Percentiles rank a stretch among this genome's conserved stretches.
Evolutionary conservation across 2,797 vertebrate genomes (phyloP).

Genomic region (Sebastes matsubarae): DNA sequence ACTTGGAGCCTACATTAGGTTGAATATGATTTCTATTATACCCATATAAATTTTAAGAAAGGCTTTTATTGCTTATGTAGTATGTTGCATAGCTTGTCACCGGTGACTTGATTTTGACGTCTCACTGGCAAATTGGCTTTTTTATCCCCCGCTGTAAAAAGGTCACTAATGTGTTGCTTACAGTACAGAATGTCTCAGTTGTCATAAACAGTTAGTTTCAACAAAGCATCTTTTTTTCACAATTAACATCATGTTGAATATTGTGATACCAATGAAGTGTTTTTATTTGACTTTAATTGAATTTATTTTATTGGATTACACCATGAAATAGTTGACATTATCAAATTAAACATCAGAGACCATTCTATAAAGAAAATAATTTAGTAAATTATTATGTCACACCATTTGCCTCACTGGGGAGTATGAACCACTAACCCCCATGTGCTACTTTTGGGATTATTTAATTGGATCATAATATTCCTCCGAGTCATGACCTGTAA

Average conservation of each 20-base stretch:
- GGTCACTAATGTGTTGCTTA: conserved; percentile 69
- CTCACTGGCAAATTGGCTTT: conserved; percentile 61
- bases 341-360: conserved; percentile 48
- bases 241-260: conserved; percentile 65
- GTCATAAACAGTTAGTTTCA: conserved; percentile 61
- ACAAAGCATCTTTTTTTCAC: conserved; percentile 54
- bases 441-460: conserved; percentile 51
- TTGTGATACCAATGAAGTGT: conserved; percentile 75
- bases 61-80: conserved; percentile 65
- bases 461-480: conserved; percentile 67
- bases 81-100: conserved; percentile 64
- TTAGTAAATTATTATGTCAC: conserved; percentile 63
- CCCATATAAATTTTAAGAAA: conserved; percentile 55
- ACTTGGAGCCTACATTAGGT: conserved; percentile 85
- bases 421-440: conserved; percentile 35
- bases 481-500: conserved; percentile 67
- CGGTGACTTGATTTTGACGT: conserved; percentile 57
- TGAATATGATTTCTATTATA: conserved; percentile 72
- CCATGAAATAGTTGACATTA: conserved; percentile 56
- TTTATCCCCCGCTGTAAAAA: conserved; percentile 61
- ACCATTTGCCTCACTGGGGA: conserved; percentile 62
- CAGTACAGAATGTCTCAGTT: conserved; percentile 72
- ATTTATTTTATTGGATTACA: conserved; percentile 61
- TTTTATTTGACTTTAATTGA: conserved; percentile 53
- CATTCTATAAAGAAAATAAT: conserved; percentile 52